Evolutionary conservation across 1,140 invertebrate genomes (phyloP), one percentile per base, ranked within the genome.

Genomic region (Brachionus manjavacas): DNA sequence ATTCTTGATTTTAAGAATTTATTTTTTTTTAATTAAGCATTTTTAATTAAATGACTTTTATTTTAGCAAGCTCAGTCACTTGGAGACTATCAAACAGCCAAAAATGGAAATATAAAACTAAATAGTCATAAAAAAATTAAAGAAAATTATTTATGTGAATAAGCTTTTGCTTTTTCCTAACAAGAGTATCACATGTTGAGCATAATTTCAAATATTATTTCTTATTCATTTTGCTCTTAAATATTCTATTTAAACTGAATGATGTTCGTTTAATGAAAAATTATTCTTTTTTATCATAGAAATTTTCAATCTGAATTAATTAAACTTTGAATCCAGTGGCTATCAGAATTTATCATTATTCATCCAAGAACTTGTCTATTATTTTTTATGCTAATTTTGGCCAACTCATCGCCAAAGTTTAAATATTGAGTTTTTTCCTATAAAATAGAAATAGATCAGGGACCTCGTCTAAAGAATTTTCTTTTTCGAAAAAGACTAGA

Each of bases 171-270:
- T 68, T 68, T 31, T 31, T 31, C 9, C 16, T 16, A 68, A 28
- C n/a, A 68, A 68, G 25, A 14, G 66, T 68, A 39, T 68, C 66
- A 68, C 66, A 68, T 68, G 66, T 39, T 68, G 31, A 68, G n/a
- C 66, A 68, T 68, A 68, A 68, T 68, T 68, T 68, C 11, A 68
- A 68, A 68, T 68, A 39, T 68, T 68, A 68, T 68, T 68, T 31
- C 31, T 68, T 68, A 31, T 31, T 68, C 31, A 31, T 31, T 68
- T 68, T 16, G 31, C 31, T 31, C 14, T 31, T 39, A 68, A 68
- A 68, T 25, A 60, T 60, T 60, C 4, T 60, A 20, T 23, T 23
- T 23, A 23, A 60, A 60, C 52, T 60, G 52, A 20, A 55, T 11
- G 43, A 60, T 60, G 52, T 60, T 60, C 2, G 16, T 60, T 60